Evolutionary conservation across 2,888 invertebrate species (phyloP), one percentile per base, ranked within the genome.

Genomic region (Tyria jacobaeae): DNA sequence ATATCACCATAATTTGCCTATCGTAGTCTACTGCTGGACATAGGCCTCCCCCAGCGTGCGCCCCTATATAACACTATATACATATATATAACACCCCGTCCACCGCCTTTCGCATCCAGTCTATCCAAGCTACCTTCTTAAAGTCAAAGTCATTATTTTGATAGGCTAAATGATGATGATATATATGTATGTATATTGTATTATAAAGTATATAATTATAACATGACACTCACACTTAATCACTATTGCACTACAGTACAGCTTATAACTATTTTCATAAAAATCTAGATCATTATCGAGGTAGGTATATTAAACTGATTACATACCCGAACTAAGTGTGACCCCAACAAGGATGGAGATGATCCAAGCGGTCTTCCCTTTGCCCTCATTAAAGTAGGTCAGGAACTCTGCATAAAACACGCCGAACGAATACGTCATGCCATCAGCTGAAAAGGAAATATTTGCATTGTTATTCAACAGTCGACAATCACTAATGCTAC

Each of bases 361-460:
- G 79, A 99, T 97, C 97, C 98, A 98, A 25, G 99, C 97, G 12
- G 98, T 98, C 73, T 96, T 96, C 67, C 97, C 97, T 85, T 97
- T 96, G 67, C 97, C 97, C 83, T 97, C 97, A 7, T 96, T 90
- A 89, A 99, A 99, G 91, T 98, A 97, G 65, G 95, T 92, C 75
- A 98, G 94, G 85, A 99, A 97, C 89, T 98, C 97, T 71, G 96
- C 95, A 90, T 97, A 97, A 91, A 99, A 98, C 66, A 99, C 96
- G 59, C 99, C 99, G 89, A 99, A 99, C 17, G 99, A 98, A 93
- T 99, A 99, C 57, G 99, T 99, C 88, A 99, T 97, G 64, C 99
- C 99, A 90, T 99, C 99, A 75, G 99, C 99, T 96, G 96, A 76
- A 96, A 96, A 67, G 67, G 83, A 73, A 74, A 71, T 62, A 60